These are phyloP conservation scores for Fundulus diaphanus DNA, from an alignment of 2,797 vertebrate species.

Conservation along the genomic window DNA sequence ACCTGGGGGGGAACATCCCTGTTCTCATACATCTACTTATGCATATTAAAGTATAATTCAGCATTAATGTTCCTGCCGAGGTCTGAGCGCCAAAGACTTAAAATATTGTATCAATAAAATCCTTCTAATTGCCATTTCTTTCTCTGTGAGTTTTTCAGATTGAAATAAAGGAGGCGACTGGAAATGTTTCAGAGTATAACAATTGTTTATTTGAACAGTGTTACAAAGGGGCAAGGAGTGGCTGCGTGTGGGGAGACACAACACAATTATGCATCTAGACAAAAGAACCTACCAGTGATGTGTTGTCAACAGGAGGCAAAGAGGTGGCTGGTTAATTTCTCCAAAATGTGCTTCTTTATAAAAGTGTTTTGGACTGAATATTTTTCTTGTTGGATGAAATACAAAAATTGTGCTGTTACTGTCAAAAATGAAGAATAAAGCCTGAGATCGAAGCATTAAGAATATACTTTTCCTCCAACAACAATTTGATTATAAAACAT, in stretches of 20 bases:
- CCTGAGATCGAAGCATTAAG: constrained; percentile 32
- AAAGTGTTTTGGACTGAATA: neutral
- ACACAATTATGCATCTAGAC: constrained; percentile 74
- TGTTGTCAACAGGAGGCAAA: constrained; percentile 52
- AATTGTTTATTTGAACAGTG: constrained; percentile 84
- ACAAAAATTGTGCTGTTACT: constrained; percentile 56
- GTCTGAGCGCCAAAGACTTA: too few relatives aligned
- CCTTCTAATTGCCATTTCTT: too few relatives aligned
- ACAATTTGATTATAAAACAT: neutral
- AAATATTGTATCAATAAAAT: too few relatives aligned
- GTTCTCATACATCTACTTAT: too few relatives aligned
- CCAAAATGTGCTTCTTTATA: constrained; percentile 25
- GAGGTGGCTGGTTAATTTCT: constrained; percentile 55
- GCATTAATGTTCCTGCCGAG: too few relatives aligned
- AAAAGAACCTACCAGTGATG: constrained; percentile 57
- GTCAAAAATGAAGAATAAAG: constrained; percentile 23
- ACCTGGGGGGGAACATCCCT: too few relatives aligned
- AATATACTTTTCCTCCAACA: constrained; percentile 1
- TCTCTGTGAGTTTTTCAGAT: too few relatives aligned
- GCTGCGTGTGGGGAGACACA: constrained; percentile 60
- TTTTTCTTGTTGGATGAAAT: constrained; percentile 26
- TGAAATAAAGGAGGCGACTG: neutral
- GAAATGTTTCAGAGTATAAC: constrained; percentile 66
- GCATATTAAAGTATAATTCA: too few relatives aligned
- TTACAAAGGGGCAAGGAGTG: constrained; percentile 70